Base-by-base conservation (phyloP, 2,797 vertebrate species). In the Hypotaenidia okinawae region DNA sequence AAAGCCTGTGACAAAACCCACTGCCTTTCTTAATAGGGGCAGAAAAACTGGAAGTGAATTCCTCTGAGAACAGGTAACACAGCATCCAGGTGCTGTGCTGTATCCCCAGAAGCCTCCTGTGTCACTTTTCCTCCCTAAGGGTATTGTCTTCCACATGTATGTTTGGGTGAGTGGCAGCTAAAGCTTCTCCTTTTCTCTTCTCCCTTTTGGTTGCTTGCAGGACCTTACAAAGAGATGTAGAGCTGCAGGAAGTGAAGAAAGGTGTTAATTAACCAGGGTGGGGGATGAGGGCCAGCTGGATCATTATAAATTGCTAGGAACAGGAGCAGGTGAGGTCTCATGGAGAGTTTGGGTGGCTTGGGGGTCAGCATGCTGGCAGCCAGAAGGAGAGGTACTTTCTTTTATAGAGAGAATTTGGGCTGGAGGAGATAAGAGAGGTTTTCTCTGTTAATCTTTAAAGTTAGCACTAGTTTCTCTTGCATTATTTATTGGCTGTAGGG, bases 341-440 rank as follows among this genome's bases (percentile, higher is more conserved):
- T 16, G 18, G 39, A 12, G 39, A 39, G 47, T 57, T 75, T 24
- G 55, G 39, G 2, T 3, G 22, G 10, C 16, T 52, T 10, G 35
- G 30, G 24, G 37, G n/a, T 54, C 2, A 4, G 47, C 0, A 0
- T 39, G 6, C 30, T 81, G 35, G 33, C 5, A 47, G 37, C 1
- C 1, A 21, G 41, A 11, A 83, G 28, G 49, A 57, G 76, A 37
- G 30, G 25, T 6, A 10, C 11, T 18, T 9, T 51, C 5, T 64
- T 76, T 74, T 81, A 43, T 84, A 5, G 2, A 5, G 11, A 61
- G 25, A 84, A n/a, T 61, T 83, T 7, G 27, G 33, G 30, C 19
- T 72, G 27, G 6, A 81, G 70, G 37, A 69, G 64, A 32, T 3
- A 16, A 55, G 24, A 21, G 14, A 3, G 12, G 3, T 6, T 52